Evolutionary conservation across 2,797 vertebrate genomes (phyloP).

Genomic region (Tenualosa ilisha): DNA sequence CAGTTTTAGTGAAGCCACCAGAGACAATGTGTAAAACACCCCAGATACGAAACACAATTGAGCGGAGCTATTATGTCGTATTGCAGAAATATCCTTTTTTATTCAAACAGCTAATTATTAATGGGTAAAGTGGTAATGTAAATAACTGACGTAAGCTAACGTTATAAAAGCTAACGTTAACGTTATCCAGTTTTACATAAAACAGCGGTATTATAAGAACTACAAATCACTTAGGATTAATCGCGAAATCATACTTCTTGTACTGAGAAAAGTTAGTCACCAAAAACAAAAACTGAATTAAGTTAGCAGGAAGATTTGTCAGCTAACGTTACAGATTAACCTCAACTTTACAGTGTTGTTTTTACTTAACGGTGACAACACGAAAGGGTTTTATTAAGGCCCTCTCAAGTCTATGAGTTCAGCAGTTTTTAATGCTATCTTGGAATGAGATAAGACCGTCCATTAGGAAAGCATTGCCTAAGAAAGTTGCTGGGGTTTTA

Average conservation of each 20-base stretch:
- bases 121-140: no score
- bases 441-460: background rate
- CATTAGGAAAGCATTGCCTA: background rate
- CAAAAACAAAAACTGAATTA: background rate
- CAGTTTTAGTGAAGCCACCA: background rate
- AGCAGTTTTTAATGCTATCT: background rate
- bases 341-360: background rate
- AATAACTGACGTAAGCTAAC: background rate
- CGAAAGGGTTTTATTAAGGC: background rate
- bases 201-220: no score
- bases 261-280: no score
- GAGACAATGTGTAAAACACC: background rate
- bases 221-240: no score
- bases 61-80: no score
- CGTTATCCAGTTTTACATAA: no score
- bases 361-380: background rate
- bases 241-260: no score
- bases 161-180: background rate
- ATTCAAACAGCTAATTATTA: no score
- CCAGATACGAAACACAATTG: background rate
- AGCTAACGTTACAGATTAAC: no score
- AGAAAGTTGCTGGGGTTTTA: background rate
- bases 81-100: no score
- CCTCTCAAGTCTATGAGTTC: background rate
- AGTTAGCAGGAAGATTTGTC: background rate